These are phyloP conservation scores for Phaethon lepturus DNA, from an alignment of 2,113 vertebrate species.

Conservation along the genomic window DNA sequence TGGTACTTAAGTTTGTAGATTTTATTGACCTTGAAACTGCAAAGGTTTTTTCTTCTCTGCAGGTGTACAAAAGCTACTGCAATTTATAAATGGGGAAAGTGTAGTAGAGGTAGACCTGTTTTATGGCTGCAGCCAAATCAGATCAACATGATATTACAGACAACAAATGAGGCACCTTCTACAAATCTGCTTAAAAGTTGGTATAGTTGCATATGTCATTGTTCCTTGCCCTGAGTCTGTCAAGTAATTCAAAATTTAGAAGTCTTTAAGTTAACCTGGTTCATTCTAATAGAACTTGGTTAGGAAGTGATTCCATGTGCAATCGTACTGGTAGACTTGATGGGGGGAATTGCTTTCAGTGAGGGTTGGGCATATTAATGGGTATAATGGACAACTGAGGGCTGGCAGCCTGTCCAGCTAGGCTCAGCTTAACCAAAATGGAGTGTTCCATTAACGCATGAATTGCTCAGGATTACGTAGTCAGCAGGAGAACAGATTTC, in stretches of 20 bases:
- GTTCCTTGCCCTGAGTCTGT: neutral
- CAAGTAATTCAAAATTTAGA: neutral
- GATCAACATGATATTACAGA: neutral
- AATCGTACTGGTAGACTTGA: neutral
- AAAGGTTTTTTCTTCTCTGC: neutral
- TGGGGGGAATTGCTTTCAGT: neutral
- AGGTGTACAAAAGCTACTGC: neutral
- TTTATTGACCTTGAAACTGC: neutral
- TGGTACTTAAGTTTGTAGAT: neutral
- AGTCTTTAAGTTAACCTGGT: neutral
- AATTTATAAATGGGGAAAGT: neutral
- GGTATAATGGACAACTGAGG: neutral
- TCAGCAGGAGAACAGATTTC: neutral
- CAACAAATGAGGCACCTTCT: neutral
- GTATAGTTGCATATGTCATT: neutral
- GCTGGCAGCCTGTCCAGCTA: accelerated
- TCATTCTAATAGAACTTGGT: neutral
- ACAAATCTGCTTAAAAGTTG: neutral
- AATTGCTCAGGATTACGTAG: neutral
- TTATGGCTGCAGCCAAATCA: neutral
- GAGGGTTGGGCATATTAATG: neutral
- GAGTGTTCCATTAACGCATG: neutral
- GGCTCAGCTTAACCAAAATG: neutral
- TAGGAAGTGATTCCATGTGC: neutral
- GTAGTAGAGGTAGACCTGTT: neutral